A percentile compares a stretch with the other conserved stretches of the same genome.
Evolutionary conservation across 2,113 vertebrate genomes (phyloP).

Genomic region (Heteronetta atricapilla): DNA sequence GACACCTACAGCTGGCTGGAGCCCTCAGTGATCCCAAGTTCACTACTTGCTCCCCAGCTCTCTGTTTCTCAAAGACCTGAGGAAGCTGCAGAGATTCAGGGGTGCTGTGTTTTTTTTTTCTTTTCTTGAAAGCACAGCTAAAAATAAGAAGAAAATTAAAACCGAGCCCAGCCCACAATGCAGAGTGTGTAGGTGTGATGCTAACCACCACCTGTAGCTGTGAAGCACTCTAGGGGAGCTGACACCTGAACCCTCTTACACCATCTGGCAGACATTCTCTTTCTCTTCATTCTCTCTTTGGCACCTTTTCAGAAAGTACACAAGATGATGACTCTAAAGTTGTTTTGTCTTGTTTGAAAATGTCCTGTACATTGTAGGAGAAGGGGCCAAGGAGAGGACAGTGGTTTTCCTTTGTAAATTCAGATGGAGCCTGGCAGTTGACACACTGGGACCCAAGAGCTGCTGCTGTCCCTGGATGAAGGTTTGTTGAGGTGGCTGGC

Average conservation of each 20-base stretch:
- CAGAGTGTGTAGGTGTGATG: constrained; percentile 38
- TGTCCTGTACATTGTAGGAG: not conserved
- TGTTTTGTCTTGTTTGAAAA: not conserved
- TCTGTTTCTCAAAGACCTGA: not conserved
- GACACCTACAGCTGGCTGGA: not conserved
- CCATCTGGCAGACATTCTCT: not conserved
- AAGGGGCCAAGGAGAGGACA: not conserved
- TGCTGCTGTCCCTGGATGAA: not conserved
- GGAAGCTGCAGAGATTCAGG: not conserved
- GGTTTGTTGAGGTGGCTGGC: not conserved
- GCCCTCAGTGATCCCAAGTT: not conserved
- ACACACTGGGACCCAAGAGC: fast-evolving
- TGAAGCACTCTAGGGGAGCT: not conserved
- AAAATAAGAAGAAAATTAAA: constrained; percentile 25
- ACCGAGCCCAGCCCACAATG: not conserved
- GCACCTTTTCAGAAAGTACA: not conserved
- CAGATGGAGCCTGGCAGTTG: too few relatives aligned
- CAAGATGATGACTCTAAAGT: not conserved
- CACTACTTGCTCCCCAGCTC: not conserved
- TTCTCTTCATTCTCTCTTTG: constrained; percentile 1
- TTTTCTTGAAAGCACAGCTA: not conserved
- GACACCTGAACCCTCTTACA: not conserved
- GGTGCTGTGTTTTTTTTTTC: not conserved
- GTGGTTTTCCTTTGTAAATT: not conserved
- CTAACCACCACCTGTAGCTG: constrained; percentile 31